phyloP scores from a whole-genome alignment of 2,797 vertebrate genomes.

The Zenarchopterus dispar region DNA sequence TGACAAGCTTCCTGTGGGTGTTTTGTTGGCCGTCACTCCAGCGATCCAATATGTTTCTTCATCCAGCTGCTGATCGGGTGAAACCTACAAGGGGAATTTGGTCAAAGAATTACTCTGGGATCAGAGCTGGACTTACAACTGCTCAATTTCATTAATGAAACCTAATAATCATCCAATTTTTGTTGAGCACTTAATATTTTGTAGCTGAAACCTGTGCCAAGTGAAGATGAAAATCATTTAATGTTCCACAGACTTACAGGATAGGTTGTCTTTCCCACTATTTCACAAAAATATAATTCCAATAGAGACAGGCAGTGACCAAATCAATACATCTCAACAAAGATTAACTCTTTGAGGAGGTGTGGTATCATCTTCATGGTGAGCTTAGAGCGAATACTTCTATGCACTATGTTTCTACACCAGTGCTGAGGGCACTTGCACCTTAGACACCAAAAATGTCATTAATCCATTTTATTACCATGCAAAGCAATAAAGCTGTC shows the following conservation, averaged over 20 bases:
- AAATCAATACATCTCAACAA: conserved; percentile 4
- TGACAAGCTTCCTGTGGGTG: conserved; percentile 37
- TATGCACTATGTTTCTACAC: conserved; percentile 15
- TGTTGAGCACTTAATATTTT: conserved; percentile 3
- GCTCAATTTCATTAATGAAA: conserved; percentile 20
- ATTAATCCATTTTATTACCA: conserved; percentile 28
- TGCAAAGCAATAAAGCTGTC: conserved; percentile 31
- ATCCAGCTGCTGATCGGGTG: conserved; percentile 47
- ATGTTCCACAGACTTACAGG: background rate
- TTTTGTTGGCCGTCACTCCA: conserved; percentile 48
- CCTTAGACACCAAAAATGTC: conserved; percentile 40
- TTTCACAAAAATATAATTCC: background rate
- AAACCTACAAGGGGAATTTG: conserved; percentile 35
- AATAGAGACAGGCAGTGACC: background rate
- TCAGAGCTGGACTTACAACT: conserved; percentile 16
- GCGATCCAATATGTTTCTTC: conserved; percentile 46
- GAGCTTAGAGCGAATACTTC: conserved; percentile 13
- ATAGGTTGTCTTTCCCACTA: background rate
- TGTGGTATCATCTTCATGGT: background rate
- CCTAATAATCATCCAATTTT: background rate
- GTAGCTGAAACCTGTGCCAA: no score
- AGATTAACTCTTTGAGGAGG: conserved; percentile 9
- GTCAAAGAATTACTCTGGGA: conserved; percentile 15
- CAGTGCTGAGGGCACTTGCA: conserved; percentile 20
- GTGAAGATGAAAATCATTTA: background rate